Base-by-base conservation (phyloP, 2,113 vertebrate genomes). In the Malurus melanocephalus region DNA sequence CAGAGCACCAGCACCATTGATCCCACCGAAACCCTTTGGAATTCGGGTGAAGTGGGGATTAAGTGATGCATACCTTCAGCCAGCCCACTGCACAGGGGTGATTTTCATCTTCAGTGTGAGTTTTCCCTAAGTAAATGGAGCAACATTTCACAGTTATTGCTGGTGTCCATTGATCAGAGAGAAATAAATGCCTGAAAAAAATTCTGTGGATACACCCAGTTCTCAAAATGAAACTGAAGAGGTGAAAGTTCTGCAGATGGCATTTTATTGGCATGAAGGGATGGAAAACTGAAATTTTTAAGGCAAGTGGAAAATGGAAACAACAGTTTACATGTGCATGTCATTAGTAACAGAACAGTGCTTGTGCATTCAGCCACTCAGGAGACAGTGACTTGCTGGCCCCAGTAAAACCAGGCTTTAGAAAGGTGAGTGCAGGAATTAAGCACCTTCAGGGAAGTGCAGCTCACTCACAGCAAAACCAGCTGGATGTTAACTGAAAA, bases 51-150 rank as follows among this genome's bases (percentile, higher is more conserved):
- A 93, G 95, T 88, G 92, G 94, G 93, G 86, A 91, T 93, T 88
- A 86, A 15, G 93, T 88, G 94, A 94, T 78, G 93, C 94, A 11
- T 96, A 96, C 94, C 95, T 96, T 94, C 93, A 94, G 93, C 93
- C 94, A 94, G 93, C 94, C 92, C 92, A 93, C 93, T 95, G 92
- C 94, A 96, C 94, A 95, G 92, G 95, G 94, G 94, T 96, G 94
- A 96, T 95, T 94, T 94, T 96, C 94, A 96, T 95, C 94, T 96
- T 95, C 95, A 95, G 92, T 95, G 94, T 93, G 93, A 95, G 92
- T 94, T 95, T 96, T 84, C 94, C 95, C 93, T 96, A 94, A 93
- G 92, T 90, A 96, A 94, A 94, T 95, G 95, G 94, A 94, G 94
- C 90, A 94, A 94, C 92, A 95, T 96, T 78, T 75, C 80, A 96